Evolutionary conservation across 2,888 invertebrate species (phyloP).

Genomic region (Hartigia nigra): DNA sequence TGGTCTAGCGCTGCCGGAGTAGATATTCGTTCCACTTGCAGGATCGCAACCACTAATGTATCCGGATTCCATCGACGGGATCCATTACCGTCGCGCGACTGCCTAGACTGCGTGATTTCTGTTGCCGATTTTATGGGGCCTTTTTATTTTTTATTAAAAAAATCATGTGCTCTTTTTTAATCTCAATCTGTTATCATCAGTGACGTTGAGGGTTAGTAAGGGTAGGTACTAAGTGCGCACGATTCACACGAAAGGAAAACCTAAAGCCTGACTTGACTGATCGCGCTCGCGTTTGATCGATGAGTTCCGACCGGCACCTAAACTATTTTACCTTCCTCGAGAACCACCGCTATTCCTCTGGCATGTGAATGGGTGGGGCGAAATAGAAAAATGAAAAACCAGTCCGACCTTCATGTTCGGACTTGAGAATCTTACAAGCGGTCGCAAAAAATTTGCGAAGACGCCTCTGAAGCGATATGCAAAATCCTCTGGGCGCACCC

Average conservation of each 20-base stretch:
- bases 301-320: background rate
- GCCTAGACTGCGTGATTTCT: background rate
- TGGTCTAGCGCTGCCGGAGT: conserved; percentile 13
- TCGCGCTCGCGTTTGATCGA: background rate
- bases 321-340: background rate
- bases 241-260: background rate
- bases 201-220: background rate
- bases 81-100: conserved; percentile 28
- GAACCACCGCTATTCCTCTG: too few species aligned
- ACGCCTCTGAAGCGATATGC: conserved; percentile 32
- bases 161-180: background rate
- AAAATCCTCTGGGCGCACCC: background rate
- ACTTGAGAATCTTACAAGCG: conserved; percentile 52
- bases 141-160: background rate
- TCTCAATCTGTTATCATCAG: background rate
- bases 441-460: conserved; percentile 53
- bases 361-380: too few species aligned
- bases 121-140: background rate
- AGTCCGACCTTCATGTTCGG: conserved; percentile 15
- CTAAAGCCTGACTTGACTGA: background rate
- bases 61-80: conserved; percentile 27
- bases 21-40: conserved; percentile 40
- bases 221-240: background rate
- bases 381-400: background rate
- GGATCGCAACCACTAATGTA: conserved; percentile 33